Percentiles rank a stretch among this genome's conserved stretches.
phyloP scores from a whole-genome alignment of 2,888 invertebrate species.

The Esperia sulphurella region DNA sequence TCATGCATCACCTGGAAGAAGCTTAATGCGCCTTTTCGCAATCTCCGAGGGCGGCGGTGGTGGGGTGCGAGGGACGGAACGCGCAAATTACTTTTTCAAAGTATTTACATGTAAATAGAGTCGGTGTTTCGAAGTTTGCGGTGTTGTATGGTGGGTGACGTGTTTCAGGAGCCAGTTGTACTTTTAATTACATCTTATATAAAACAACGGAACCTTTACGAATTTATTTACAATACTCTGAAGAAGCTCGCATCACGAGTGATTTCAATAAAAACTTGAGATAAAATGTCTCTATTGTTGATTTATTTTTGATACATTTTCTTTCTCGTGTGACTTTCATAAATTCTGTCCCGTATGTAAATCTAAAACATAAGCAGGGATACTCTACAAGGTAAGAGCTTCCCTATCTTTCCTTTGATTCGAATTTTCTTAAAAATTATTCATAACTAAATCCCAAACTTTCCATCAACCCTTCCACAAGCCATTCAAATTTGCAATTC shows the following conservation, averaged over 20 bases:
- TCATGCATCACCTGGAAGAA: conserved; percentile 78
- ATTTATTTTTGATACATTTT: not conserved
- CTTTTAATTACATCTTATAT: conserved; percentile 9
- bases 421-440: conserved; percentile 14
- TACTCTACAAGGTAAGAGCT: too few relatives aligned
- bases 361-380: not conserved
- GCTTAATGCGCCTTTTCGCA: conserved; percentile 77
- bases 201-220: too few relatives aligned
- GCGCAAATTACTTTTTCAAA: conserved; percentile 79
- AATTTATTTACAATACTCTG: too few relatives aligned
- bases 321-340: too few relatives aligned
- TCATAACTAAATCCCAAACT: conserved; percentile 14
- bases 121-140: conserved; percentile 50
- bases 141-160: conserved; percentile 30
- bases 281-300: too few relatives aligned
- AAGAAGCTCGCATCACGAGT: too few relatives aligned
- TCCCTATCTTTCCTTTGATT: too few relatives aligned
- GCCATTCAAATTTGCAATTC: conserved; percentile 43
- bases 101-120: conserved; percentile 80
- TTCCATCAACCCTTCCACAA: conserved; percentile 12
- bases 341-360: not conserved
- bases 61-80: conserved; percentile 31
- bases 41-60: conserved; percentile 71
- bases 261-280: too few relatives aligned
- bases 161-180: conserved; percentile 15